Evolutionary conservation across 2,113 vertebrate genomes (phyloP), one percentile per base, ranked within the genome.

Genomic region (Malurus melanocephalus): DNA sequence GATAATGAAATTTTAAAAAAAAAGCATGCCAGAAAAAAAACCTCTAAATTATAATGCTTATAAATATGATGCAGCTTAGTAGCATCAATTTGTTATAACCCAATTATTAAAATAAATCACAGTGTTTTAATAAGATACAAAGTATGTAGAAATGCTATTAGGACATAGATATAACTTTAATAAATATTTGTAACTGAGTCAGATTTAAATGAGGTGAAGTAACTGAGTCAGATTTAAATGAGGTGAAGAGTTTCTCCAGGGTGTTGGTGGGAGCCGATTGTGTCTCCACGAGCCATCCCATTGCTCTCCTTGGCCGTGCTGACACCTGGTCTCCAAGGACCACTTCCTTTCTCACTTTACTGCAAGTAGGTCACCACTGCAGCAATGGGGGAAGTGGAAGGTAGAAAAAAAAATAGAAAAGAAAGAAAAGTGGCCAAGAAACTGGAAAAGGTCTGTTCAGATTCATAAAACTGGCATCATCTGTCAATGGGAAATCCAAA

Each of bases 301-400:
- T 40, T 56, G 68, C 45, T 85, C 27, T 73, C 24, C 9, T 38
- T 0, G 1, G 13, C 51, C 0, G 0, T 74, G 51, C 60, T 89
- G 81, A 83, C 82, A 80, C 88, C 52, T 83, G 80, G 30, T 94
- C 56, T 80, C 93, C 80, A 65, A 92, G 69, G 77, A 57, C 53
- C 84, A 20, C 73, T 92, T 92, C 62, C 45, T 60, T 52, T 85
- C 24, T 55, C 27, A 42, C 20, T 67, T 8, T n/a, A 3, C 61
- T 86, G 56, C 72, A 91, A 71, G 48, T 82, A 85, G 89, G 72
- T 92, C 79, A 87, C 42, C 72, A 24, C 57, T 5, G 2, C 49
- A 71, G 55, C 40, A 49, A 3, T 8, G 12, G 0, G 3, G 43
- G 19, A 77, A 49, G 17, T 2, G 1, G n/a, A 88, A 89, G 35